Base-by-base conservation (phyloP, 2,113 vertebrate genomes). In the Labrus mixtus region DNA sequence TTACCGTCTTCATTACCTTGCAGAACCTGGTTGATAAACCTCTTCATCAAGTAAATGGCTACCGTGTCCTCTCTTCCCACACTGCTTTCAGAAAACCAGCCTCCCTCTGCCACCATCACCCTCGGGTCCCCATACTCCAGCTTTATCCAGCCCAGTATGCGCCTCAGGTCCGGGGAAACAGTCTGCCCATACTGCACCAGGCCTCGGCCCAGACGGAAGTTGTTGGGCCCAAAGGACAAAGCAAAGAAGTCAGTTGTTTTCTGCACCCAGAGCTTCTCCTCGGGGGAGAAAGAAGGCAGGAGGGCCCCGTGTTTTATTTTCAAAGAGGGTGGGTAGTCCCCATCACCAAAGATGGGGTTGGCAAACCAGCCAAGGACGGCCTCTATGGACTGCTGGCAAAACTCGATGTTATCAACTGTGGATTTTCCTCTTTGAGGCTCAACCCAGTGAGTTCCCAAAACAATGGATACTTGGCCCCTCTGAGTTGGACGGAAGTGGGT, bases 161-260 rank as follows among this genome's bases (percentile, higher is more conserved):
- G 94, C 73, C 96, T 95, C 84, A 99, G 83, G 82, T 96, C 91
- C 13, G 96, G 95, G 8, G 95, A 95, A 29, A 96, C 89, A 4
- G 78, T 92, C 89, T 97, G 96, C 23, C 95, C 95, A 36, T 95
- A 93, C 71, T 91, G 94, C 15, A 87, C 82, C 68, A 95, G 73
- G 10, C 83, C 92, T 22, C 67, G 93, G 3, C 87, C 92, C 22
- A 95, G 91, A 59, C 95, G 96, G 65, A 97, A 94, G 78, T 97
- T 97, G 87, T 97, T 95, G 3, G 96, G 96, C 20, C 96, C 98
- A n/a, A 99, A 99, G 36, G 97, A 98, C 81, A 99, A 92, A 0
- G 98, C 96, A 25, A 99, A 99, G 85, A 98, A 99, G 70, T 99
- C 98, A 3, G 97, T 96, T 0, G 97, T 98, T 72, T 94, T 95